Base-by-base conservation (phyloP, 2,113 vertebrate species). In the Telmatochromis sp. region DNA sequence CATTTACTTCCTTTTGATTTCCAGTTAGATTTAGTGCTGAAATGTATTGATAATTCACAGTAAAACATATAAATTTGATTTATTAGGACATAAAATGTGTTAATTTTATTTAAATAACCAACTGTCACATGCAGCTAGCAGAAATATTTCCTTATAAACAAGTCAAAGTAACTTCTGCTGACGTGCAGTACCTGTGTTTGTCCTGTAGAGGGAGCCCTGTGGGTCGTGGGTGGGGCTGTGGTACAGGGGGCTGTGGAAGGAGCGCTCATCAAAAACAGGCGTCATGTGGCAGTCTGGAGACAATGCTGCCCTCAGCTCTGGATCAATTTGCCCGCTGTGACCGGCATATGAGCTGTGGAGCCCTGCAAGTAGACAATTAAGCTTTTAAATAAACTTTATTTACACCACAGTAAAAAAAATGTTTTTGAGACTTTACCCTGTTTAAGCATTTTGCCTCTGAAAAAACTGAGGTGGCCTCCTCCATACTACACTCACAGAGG, bases 211-310 rank as follows among this genome's bases (percentile, higher is more conserved):
- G 80, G 94, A 87, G 60, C 95, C 91, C 86, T 96, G 96, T 65
- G 95, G 91, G 83, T 96, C 95, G 9, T 95, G 95, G 26, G 92
- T 91, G 35, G 96, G 96, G 89, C 96, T 97, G 93, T 96, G 96
- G 92, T 93, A 97, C 21, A 96, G 91, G 1, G 96, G 96, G 90
- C 96, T 96, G 88, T 96, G 96, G 91, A 97, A 97, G 84, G 96
- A 92, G 71, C 93, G 93, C 87, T 98, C 98, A 68, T 99, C 98
- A 3, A 98, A 99, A 84, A 99, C 98, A 1, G 98, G 97, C 6
- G 97, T 98, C 95, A 98, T 98, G 94, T 98, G 98, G 93, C 98
- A 86, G 91, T 99, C 98, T 0, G 98, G 98, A 90, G 98, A 99
- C 60, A 98, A 91, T 1, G 96, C 58, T 0, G 97, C 97, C 42